Evolutionary conservation across 1,140 invertebrate species (phyloP), one percentile per base, ranked within the genome.

Genomic region (Neomicropteryx cornuta): DNA sequence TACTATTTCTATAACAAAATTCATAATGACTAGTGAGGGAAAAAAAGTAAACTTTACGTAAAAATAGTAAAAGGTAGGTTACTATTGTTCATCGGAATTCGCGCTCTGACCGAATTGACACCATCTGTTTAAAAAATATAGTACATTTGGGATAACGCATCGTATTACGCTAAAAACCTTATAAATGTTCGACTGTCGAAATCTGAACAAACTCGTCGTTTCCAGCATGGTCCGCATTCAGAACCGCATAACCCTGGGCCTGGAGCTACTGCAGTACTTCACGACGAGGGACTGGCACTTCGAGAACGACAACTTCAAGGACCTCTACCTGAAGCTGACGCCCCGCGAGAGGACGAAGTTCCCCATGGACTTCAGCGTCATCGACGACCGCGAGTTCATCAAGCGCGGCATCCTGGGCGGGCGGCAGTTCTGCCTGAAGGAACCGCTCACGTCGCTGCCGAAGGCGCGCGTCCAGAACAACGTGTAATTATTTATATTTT

Each of bases 271-370:
- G 2, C 86, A 95, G 58, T 96, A 88, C 53, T 97, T 96, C 56
- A 95, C 92, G 1, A 89, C 83, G 5, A 71, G 85, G 28, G 75
- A 91, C 52, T 97, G 92, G 92, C 64, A 73, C 36, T 96, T 96
- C 53, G 72, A 77, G 32, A 84, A 79, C 20, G 59, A 76, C n/a
- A 78, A 77, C 44, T 70, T 82, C 41, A 51, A 78, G 14, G 58
- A 73, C 40, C 51, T 96, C 1, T 69, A 73, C 47, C 56, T 72
- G 1, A 65, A 74, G 2, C 60, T 94, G 50, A 74, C 66, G 31
- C 52, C 65, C 3, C 58, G 60, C 19, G 89, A 94, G 48, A 71
- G 71, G 50, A 61, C 73, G 48, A 60, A 70, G 19, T 90, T 84
- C 49, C 71, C 73, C 1, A 76, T 86, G 55, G 73, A 84, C 47